phyloP scores from a whole-genome alignment of 2,888 invertebrate species.

The Pseudoips prasinana region DNA sequence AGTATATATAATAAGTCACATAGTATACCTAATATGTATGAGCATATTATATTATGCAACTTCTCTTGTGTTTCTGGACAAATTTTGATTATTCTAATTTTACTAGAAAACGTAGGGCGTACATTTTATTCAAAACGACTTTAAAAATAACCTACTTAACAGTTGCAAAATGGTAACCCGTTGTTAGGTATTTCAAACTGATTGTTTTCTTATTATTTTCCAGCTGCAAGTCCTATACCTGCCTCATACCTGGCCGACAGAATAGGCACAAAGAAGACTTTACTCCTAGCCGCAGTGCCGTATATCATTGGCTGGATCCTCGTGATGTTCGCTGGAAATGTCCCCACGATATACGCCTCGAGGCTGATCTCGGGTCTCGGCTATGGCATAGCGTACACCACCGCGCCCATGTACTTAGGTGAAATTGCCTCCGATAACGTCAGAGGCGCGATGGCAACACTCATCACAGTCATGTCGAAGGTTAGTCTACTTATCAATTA shows the following conservation, averaged over 20 bases:
- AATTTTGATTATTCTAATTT: no score
- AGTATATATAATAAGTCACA: no score
- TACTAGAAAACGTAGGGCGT: no score
- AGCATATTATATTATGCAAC: no score
- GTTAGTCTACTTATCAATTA: conserved; percentile 41
- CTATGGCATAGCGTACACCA: conserved; percentile 82
- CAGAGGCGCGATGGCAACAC: conserved; percentile 82
- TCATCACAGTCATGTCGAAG: conserved; percentile 81
- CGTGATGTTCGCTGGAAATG: conserved; percentile 81
- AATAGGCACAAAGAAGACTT: conserved; percentile 84
- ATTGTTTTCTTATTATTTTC: conserved; percentile 32
- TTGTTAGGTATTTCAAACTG: no score
- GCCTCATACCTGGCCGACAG: conserved; percentile 84
- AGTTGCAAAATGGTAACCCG: no score
- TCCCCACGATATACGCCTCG: conserved; percentile 81
- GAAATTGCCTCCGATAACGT: conserved; percentile 83
- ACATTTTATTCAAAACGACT: no score
- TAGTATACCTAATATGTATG: no score
- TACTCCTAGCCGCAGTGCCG: conserved; percentile 82
- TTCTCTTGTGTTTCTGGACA: no score
- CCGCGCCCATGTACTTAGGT: conserved; percentile 84
- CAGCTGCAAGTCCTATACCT: conserved; percentile 83
- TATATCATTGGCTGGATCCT: conserved; percentile 85
- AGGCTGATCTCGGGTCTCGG: conserved; percentile 84
- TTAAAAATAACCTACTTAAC: no score